phyloP scores from a whole-genome alignment of 2,888 invertebrate genomes.

The Callyntrura sp. region DNA sequence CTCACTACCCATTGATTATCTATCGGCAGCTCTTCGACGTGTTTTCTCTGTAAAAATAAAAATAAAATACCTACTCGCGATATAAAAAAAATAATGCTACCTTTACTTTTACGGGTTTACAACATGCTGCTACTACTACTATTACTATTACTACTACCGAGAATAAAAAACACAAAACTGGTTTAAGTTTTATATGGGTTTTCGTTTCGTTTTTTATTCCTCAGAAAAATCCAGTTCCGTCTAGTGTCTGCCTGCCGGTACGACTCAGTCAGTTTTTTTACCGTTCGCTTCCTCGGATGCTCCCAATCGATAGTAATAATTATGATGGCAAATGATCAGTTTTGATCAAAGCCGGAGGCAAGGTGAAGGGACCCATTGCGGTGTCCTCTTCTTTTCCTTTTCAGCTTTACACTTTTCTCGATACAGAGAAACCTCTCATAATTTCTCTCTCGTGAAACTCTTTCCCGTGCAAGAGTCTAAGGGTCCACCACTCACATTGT shows the following conservation, averaged over 20 bases:
- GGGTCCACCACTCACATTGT: conserved; percentile 18
- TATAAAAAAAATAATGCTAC: too few relatives aligned
- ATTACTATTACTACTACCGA: conserved; percentile 23
- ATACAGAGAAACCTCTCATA: background rate
- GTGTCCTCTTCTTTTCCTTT: conserved; percentile 24
- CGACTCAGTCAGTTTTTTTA: conserved; percentile 51
- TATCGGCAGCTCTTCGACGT: conserved; percentile 71
- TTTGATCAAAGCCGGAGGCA: conserved; percentile 68
- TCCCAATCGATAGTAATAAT: conserved; percentile 72
- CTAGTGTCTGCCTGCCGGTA: conserved; percentile 46
- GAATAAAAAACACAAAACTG: conserved; percentile 28
- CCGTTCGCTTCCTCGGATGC: conserved; percentile 61
- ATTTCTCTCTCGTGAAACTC: background rate
- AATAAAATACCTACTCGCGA: background rate
- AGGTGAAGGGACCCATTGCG: conserved; percentile 73
- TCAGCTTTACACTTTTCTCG: background rate
- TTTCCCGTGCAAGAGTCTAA: conserved; percentile 51
- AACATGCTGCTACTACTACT: too few relatives aligned
- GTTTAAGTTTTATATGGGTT: conserved; percentile 51
- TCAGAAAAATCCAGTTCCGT: conserved; percentile 54
- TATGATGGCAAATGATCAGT: conserved; percentile 72
- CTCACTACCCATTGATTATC: conserved; percentile 66
- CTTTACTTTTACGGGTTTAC: too few relatives aligned
- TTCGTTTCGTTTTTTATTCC: conserved; percentile 40
- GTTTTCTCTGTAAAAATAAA: conserved; percentile 23